phyloP scores from a whole-genome alignment of 2,888 invertebrate species.

The Steinernema carpocapsae region DNA sequence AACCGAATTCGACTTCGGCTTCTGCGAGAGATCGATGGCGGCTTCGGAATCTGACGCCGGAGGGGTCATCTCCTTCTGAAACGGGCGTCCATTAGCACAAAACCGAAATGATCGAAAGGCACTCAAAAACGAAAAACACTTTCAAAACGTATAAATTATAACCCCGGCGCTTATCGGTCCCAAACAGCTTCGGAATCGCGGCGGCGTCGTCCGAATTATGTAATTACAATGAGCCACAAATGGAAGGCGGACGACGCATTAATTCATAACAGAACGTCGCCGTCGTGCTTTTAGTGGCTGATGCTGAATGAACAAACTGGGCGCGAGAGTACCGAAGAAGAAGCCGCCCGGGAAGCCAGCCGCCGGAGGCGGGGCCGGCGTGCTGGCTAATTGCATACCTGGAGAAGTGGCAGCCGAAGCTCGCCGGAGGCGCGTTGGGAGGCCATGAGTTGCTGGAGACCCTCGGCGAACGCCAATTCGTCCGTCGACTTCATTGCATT shows the following conservation, averaged over 20 bases:
- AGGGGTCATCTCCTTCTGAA: conserved; percentile 31
- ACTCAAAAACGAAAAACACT: neutral
- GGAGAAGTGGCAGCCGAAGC: neutral
- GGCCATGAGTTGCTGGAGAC: conserved; percentile 7
- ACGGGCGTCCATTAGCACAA: neutral
- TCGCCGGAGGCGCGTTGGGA: neutral
- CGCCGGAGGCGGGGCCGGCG: conserved; percentile 8
- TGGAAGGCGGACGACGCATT: conserved; percentile 7
- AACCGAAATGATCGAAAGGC: neutral
- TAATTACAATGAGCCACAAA: conserved; percentile 3
- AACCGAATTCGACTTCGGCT: neutral
- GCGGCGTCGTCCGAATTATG: neutral
- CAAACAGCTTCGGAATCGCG: too few species aligned
- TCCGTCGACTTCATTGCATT: conserved; percentile 25
- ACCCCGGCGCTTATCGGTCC: too few species aligned
- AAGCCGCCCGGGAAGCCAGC: neutral
- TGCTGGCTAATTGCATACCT: conserved; percentile 24
- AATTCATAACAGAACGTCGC: neutral
- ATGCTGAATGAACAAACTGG: neutral
- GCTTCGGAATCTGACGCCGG: conserved; percentile 31
- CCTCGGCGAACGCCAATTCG: conserved; percentile 16
- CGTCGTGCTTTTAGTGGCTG: neutral
- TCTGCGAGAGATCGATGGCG: conserved; percentile 32
- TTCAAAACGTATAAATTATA: too few species aligned
- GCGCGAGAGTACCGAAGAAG: neutral